phyloP scores from a whole-genome alignment of 2,113 vertebrate species.

The Peromyscus leucopus region DNA sequence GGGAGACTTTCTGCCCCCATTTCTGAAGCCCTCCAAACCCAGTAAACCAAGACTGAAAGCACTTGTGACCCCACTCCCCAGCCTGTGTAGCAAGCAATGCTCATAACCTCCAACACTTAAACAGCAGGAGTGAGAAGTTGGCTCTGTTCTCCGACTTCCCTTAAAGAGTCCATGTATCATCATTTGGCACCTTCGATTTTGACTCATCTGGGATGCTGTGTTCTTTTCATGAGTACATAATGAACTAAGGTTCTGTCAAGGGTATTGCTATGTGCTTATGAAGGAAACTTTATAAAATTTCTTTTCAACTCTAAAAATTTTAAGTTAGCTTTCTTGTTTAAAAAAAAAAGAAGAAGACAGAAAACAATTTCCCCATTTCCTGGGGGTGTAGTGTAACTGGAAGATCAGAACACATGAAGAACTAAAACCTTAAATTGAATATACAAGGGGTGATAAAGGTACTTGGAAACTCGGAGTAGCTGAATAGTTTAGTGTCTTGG shows the following conservation, averaged over 20 bases:
- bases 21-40: background rate
- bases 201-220: constrained; percentile 56
- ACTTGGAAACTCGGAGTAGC: background rate
- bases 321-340: constrained; percentile 66
- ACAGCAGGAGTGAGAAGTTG: constrained; percentile 9
- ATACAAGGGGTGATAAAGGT: background rate
- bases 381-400: constrained; percentile 38
- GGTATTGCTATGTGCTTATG: constrained; percentile 16
- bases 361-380: constrained; percentile 37
- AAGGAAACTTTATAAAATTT: constrained; percentile 56
- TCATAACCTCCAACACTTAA: background rate
- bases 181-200: constrained; percentile 53
- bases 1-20: background rate
- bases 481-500: background rate
- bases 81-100: background rate
- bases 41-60: background rate
- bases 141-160: background rate
- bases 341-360: background rate
- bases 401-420: constrained; percentile 51
- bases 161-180: constrained; percentile 36
- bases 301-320: constrained; percentile 46
- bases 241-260: constrained; percentile 58
- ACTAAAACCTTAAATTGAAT: constrained; percentile 52
- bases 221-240: constrained; percentile 52
- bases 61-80: background rate